phyloP scores from a whole-genome alignment of 37 sponge, comb jelly and placozoan genomes.

The Amphimedon queenslandica region DNA sequence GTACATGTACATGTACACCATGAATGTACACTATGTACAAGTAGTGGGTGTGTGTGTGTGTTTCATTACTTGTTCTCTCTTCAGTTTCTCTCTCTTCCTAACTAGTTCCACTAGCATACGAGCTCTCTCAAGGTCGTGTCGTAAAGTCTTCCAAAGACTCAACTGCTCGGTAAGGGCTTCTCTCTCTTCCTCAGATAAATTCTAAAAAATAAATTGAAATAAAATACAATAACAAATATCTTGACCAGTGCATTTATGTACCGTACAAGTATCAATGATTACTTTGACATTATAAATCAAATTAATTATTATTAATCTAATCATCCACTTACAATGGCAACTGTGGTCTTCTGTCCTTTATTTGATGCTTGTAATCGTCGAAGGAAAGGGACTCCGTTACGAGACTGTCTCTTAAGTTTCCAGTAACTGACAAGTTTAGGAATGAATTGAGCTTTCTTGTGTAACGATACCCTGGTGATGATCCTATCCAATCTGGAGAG shows the following conservation, averaged over 20 bases:
- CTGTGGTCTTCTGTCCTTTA: slow-evolving; percentile 42
- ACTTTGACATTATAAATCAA: no score
- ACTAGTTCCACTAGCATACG: slow-evolving; percentile 86
- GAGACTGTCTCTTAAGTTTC: slow-evolving; percentile 96
- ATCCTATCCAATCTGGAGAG: slow-evolving; percentile 67
- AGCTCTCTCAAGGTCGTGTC: slow-evolving; percentile 93
- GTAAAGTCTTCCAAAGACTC: slow-evolving; percentile 68
- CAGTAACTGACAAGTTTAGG: slow-evolving; percentile 89
- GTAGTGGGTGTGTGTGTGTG: no score
- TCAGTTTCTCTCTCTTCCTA: slow-evolving; percentile 92
- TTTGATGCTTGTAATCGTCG: slow-evolving; percentile 84
- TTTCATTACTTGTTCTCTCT: slow-evolving; percentile 79
- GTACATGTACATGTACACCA: background rate
- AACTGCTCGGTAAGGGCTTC: slow-evolving; percentile 82
- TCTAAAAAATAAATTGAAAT: slow-evolving; percentile 16
- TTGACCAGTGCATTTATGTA: no score
- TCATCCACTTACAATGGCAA: slow-evolving; percentile 7
- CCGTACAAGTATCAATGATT: no score
- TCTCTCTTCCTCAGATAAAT: slow-evolving; percentile 80
- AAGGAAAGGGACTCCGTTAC: slow-evolving; percentile 97
- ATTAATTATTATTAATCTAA: no score
- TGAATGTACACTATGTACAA: background rate
- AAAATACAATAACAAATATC: background rate
- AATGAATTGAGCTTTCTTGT: slow-evolving; percentile 86
- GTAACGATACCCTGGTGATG: slow-evolving; percentile 57